Percentiles rank a stretch among this genome's conserved stretches.
Evolutionary conservation across 2,888 invertebrate genomes (phyloP).

Genomic region (Chalcosyrphus nemorum): DNA sequence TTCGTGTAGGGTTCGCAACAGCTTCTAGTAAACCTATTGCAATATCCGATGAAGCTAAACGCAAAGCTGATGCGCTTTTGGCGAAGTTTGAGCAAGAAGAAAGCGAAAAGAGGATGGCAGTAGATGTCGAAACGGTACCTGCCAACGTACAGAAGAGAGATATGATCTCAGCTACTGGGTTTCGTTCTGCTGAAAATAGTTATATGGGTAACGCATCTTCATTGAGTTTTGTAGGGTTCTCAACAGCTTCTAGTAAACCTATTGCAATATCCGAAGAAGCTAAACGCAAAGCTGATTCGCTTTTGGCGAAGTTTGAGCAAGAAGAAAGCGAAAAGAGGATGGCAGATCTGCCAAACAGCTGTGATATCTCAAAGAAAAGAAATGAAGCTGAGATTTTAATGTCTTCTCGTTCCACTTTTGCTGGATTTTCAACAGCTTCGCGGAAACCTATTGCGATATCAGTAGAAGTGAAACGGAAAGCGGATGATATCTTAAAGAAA

Average conservation of each 20-base stretch:
- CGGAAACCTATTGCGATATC: constrained; percentile 71
- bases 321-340: neutral
- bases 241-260: constrained; percentile 63
- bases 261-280: constrained; percentile 58
- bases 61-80: constrained; percentile 33
- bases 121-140: neutral
- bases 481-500: constrained; percentile 19
- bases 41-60: constrained; percentile 58
- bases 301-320: constrained; percentile 20
- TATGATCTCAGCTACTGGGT: neutral
- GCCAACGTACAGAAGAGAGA: neutral
- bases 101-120: neutral
- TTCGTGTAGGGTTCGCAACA: constrained; percentile 50
- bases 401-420: neutral
- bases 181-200: too few species aligned
- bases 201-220: too few species aligned
- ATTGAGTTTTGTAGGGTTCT: constrained; percentile 31
- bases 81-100: constrained; percentile 9
- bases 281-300: constrained; percentile 37
- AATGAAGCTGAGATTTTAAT: neutral
- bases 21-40: constrained; percentile 59
- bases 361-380: neutral
- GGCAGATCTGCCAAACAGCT: neutral
- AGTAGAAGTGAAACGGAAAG: constrained; percentile 50
- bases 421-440: constrained; percentile 69